Base-by-base conservation (phyloP, 2,113 vertebrate genomes). In the Okapia johnstoni region DNA sequence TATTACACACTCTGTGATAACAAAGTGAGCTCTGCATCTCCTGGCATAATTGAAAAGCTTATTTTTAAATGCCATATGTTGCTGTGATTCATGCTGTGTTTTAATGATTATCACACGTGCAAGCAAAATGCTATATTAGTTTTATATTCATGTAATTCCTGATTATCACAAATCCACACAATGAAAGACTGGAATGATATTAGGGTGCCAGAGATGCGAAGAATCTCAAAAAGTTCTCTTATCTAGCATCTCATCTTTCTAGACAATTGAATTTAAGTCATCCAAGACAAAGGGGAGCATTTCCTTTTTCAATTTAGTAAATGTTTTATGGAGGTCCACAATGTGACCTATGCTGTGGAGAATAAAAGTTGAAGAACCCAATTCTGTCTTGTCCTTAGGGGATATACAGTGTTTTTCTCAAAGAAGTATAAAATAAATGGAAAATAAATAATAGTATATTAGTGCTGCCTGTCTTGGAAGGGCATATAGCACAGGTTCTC, bases 11-110 rank as follows among this genome's bases (percentile, higher is more conserved):
- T 93, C 61, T 48, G 46, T 96, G 46, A 93, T 54, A 97, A 96
- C 91, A 93, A 97, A 97, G 93, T 57, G 61, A 98, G 58, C 84
- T 86, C 91, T 46, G 36, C 6, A 1, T 96, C 76, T 97, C 36
- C 80, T 94, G 91, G 93, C 86, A 92, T 87, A 94, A 95, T 70
- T 90, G 96, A 96, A 98, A 94, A 98, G 88, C 91, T 97, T 98
- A 93, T 97, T 97, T 98, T 98, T 98, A 98, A 98, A 97, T 97
- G 96, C 97, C 96, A 94, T 97, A 97, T 98, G 98, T 97, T 97
- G 85, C 95, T 95, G 77, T 93, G 63, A 98, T 97, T 97, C 98
- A 97, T 97, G 98, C 97, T 97, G 98, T 89, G 93, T 93, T 94
- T 97, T 98, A 98, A 98, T 97, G 97, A 97, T 97, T 96, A 97